Conservation (phyloP, 2,113 vertebrate genomes). For the Leucosticte australis region DNA sequence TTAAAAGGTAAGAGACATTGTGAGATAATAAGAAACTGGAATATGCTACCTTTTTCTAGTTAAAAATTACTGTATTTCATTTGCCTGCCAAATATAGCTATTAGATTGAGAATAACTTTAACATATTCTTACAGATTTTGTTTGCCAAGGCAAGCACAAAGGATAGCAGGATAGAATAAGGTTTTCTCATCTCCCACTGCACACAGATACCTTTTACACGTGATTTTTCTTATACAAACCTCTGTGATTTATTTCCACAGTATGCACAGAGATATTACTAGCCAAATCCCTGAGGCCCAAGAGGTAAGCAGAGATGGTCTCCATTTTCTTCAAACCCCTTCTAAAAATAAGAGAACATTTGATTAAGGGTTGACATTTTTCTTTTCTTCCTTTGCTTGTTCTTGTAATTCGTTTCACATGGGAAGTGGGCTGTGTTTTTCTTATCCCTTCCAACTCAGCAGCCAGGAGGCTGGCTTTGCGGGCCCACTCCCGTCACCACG, state of each 20-base stretch:
- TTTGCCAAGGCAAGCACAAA: slow-evolving; percentile 42
- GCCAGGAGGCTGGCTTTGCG: slow-evolving; percentile 66
- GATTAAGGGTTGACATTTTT: slow-evolving; percentile 76
- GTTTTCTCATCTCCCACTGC: slow-evolving; percentile 9
- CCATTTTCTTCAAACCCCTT: slow-evolving; percentile 46
- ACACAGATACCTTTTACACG: background rate
- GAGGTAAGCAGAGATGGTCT: slow-evolving; percentile 15
- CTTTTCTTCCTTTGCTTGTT: slow-evolving; percentile 68
- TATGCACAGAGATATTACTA: slow-evolving; percentile 37
- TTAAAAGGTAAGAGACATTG: background rate
- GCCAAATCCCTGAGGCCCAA: slow-evolving; percentile 12
- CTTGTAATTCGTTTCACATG: slow-evolving; percentile 75
- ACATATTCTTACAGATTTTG: slow-evolving; percentile 32
- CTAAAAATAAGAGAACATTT: slow-evolving; percentile 70
- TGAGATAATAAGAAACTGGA: background rate
- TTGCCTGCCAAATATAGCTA: background rate
- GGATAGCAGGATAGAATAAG: slow-evolving; percentile 42
- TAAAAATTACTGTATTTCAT: background rate
- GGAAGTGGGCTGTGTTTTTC: slow-evolving; percentile 77
- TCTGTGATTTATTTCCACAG: slow-evolving; percentile 41
- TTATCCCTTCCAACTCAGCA: slow-evolving; percentile 77
- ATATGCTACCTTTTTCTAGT: background rate
- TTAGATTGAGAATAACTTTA: background rate
- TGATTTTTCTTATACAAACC: slow-evolving; percentile 53
- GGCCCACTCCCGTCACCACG: slow-evolving; percentile 72